These are phyloP conservation scores for Poeciliopsis infans DNA, from an alignment of 2,797 vertebrate genomes.

Conservation along the genomic window DNA sequence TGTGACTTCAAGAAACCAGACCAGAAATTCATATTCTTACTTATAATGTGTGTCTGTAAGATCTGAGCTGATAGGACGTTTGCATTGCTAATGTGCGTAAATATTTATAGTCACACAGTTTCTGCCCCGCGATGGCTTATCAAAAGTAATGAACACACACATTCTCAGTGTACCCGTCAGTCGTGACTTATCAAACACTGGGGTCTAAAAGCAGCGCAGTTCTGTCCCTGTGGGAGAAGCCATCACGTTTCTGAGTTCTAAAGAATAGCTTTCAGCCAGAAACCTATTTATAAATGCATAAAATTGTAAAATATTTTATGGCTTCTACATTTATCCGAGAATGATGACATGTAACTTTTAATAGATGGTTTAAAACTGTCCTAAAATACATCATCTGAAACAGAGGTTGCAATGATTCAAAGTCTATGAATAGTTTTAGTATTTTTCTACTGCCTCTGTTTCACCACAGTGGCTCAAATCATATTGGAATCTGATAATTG, in stretches of 20 bases:
- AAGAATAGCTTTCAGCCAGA: conserved; percentile 51
- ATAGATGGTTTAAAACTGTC: conserved; percentile 27
- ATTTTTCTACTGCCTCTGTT: conserved; percentile 2
- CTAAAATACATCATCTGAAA: conserved; percentile 30
- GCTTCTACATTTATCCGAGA: conserved; percentile 40
- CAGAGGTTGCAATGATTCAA: conserved; percentile 15
- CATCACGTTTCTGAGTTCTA: conserved; percentile 54
- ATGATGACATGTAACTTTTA: conserved; percentile 44
- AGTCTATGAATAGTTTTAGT: neutral
- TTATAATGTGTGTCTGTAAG: conserved; percentile 44
- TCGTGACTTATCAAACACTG: conserved; percentile 63
- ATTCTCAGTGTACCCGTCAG: conserved; percentile 45
- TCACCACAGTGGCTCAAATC: conserved; percentile 21
- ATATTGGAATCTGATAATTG: conserved; percentile 20
- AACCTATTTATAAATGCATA: conserved; percentile 77
- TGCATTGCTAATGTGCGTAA: conserved; percentile 67
- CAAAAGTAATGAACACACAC: conserved; percentile 50
- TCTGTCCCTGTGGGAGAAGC: conserved; percentile 59
- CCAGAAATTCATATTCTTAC: neutral
- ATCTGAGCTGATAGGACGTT: conserved; percentile 50
- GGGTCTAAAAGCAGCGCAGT: conserved; percentile 63
- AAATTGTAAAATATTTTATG: conserved; percentile 59
- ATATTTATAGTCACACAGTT: conserved; percentile 61
- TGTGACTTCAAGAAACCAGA: neutral
- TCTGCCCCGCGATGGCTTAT: conserved; percentile 38